Evolutionary conservation across 2,797 vertebrate genomes (phyloP).

Genomic region (Pyrocephalus nanus): DNA sequence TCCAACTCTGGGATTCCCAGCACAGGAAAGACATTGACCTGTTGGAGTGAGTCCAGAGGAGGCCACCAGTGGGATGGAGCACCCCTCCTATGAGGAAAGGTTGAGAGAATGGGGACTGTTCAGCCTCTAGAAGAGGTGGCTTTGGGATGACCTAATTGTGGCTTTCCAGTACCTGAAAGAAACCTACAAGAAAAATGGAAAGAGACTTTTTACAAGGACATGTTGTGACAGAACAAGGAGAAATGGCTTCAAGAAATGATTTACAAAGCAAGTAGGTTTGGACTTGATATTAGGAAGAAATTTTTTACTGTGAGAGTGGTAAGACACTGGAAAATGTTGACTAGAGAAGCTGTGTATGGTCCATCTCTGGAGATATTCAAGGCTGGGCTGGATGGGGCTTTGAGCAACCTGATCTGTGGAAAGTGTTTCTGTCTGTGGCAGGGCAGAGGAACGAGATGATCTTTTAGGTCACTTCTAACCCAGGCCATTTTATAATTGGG

Average conservation of each 20-base stretch:
- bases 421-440: background rate
- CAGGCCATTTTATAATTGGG: background rate
- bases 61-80: background rate
- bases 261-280: background rate
- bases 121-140: background rate
- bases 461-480: background rate
- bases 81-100: accelerated
- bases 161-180: background rate
- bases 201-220: background rate
- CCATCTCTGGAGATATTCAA: background rate
- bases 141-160: background rate
- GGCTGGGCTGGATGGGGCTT: background rate
- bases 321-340: background rate
- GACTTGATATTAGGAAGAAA: background rate
- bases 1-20: background rate
- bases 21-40: background rate
- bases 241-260: background rate
- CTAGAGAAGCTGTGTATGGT: background rate
- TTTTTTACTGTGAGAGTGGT: background rate
- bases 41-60: accelerated
- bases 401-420: background rate
- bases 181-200: background rate
- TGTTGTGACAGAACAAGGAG: background rate
- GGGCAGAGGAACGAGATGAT: background rate
- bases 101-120: background rate